Evolutionary conservation across 2,113 vertebrate species (phyloP), one percentile per base, ranked within the genome.

Genomic region (Hippocampus mohnikei): DNA sequence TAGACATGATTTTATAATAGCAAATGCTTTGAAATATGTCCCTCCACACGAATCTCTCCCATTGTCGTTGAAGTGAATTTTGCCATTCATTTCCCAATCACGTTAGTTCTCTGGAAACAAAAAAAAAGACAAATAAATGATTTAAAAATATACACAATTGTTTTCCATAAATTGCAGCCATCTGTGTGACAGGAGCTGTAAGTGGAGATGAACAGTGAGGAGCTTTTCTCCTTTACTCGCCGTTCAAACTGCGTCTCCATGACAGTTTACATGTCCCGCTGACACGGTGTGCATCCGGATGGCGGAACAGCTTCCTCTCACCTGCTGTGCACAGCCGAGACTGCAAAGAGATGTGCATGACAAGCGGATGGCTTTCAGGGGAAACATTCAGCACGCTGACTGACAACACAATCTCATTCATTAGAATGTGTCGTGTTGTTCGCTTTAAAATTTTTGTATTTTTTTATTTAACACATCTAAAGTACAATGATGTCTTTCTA

Each of bases 201-300:
- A 88, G 87, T 88, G 89, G 75, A 75, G 73, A 53, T 7, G 72
- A 83, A 76, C 82, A 83, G 79, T 33, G 81, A 81, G 70, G 74
- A 73, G 71, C 20, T 70, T 75, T 74, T 70, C 69, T 81, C 62
- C 70, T 25, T 46, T 68, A 75, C 67, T 70, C 44, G 4, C n/a
- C 11, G 70, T 48, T 46, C 78, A 84, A 62, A 52, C 78, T 62
- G 81, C 29, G 67, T 79, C 79, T 79, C 82, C 84, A 75, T 85
- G 83, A 88, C 88, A 90, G 84, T 91, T 88, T 86, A 85, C 81
- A 71, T 76, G 77, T 88, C 85, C 78, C 77, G 81, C 86, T 90
- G 85, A 82, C 85, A 86, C 77, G 60, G 67, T n/a, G 75, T 70
- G 73, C 83, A 67, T 81, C 70, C 72, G 70, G 67, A 79, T 74